Conservation (phyloP, 2,888 invertebrate genomes). For the Cremastinae sp. region DNA sequence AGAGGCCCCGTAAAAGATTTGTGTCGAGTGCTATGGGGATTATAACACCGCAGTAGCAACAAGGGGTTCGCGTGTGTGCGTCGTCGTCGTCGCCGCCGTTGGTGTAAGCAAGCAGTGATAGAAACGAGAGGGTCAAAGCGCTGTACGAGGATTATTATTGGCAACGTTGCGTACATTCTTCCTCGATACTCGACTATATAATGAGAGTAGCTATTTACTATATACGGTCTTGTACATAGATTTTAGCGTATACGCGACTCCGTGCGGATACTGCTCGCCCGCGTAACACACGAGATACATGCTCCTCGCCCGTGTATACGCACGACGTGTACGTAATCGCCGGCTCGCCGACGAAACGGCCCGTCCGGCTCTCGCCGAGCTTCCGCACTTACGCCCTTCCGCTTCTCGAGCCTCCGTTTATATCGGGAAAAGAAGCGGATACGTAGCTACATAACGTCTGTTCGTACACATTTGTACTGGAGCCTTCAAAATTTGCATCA, state of each 20-base stretch:
- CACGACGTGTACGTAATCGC: neutral
- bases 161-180: slow-evolving; percentile 61
- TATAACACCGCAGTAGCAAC: too few relatives aligned
- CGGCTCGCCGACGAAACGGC: too few relatives aligned
- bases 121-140: slow-evolving; percentile 51
- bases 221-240: neutral
- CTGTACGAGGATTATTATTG: slow-evolving; percentile 55
- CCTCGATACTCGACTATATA: slow-evolving; percentile 34
- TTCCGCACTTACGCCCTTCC: slow-evolving; percentile 20
- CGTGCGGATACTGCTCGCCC: too few relatives aligned
- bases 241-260: slow-evolving; percentile 5
- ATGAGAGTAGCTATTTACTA: slow-evolving; percentile 23
- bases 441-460: neutral
- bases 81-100: neutral
- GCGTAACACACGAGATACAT: slow-evolving; percentile 8
- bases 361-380: too few relatives aligned
- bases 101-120: slow-evolving; percentile 35
- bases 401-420: slow-evolving; percentile 2
- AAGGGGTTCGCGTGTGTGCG: neutral
- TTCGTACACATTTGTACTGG: too few relatives aligned
- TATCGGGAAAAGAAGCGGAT: slow-evolving; percentile 9
- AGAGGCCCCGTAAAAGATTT: too few relatives aligned
- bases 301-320: neutral
- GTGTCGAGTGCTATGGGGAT: too few relatives aligned
- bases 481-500: too few relatives aligned